Evolutionary conservation across 1,140 invertebrate genomes (phyloP), one percentile per base, ranked within the genome.

Genomic region (Chrysopa pallens): DNA sequence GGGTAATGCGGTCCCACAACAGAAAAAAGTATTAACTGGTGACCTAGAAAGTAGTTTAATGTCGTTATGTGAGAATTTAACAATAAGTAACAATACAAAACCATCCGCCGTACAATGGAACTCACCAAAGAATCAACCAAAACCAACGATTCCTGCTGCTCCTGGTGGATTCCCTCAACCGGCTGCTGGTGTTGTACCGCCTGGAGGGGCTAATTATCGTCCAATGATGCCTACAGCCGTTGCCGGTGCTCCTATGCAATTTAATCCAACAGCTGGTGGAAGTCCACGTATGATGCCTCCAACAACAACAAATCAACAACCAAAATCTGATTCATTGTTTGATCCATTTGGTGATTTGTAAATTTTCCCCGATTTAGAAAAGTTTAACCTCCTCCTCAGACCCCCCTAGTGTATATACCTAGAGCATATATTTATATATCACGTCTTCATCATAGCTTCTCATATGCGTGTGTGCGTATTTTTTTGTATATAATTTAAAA

Each of bases 1-100:
- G 58, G 29, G 59, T 60, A 36, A 66, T 62, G 45, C 50, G 55
- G 42, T 46, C 60, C 38, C 47, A 52, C 56, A 70, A 44, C 52
- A 66, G 38, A 71, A 74, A 17, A 78, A 76, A 59, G 78, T 93
- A 36, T 69, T 94, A 46, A 91, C 87, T 12, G 85, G 85, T 42
- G 90, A 95, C 65, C 66, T 95, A 52, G 88, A 95, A 61, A 84
- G 84, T 42, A 92, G 86, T 52, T 72, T 95, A 36, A 86, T 86
- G 40, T 83, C 78, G 43, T 67, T 95, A 46, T 89, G 87, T 44
- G 84, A 90, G 62, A 95, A 93, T 67, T 72, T 95, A 45, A 80
- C 84, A 55, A 92, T 93, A 50, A 89, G 90, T 63, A 85, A 77
- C 48, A 69, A 74, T 46, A 74, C 68, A 4, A 31, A 39, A 43